These are phyloP conservation scores for Larimichthys polyactis DNA, from an alignment of 2,113 vertebrate species.

Conservation along the genomic window DNA sequence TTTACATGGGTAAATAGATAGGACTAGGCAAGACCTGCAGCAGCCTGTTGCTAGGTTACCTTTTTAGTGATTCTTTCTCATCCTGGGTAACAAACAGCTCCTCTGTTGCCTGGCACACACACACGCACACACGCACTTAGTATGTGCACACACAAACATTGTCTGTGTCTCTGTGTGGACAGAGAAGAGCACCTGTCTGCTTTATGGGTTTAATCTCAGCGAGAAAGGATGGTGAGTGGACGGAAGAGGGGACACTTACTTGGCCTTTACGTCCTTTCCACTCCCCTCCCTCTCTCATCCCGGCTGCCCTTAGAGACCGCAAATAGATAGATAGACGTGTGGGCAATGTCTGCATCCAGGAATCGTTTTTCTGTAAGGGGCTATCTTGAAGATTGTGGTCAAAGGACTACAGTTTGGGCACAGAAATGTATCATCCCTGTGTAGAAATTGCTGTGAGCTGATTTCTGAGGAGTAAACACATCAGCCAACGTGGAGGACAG, in stretches of 20 bases:
- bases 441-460: conserved; percentile 1
- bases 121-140: conserved; percentile 26
- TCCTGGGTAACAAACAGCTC: conserved; percentile 80
- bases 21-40: conserved; percentile 70
- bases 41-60: conserved; percentile 88
- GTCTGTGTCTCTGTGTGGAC: conserved; percentile 56
- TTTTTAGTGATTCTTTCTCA: conserved; percentile 79
- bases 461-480: conserved; percentile 5
- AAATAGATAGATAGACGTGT: conserved; percentile 44
- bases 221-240: conserved; percentile 27
- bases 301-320: conserved; percentile 27
- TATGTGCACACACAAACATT: conserved; percentile 26
- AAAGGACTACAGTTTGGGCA: conserved; percentile 19
- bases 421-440: conserved; percentile 24
- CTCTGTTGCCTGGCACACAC: conserved; percentile 65
- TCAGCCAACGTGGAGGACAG: background rate
- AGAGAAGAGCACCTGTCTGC: conserved; percentile 56
- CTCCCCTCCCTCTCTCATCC: background rate
- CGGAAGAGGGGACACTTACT: conserved; percentile 40
- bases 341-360: conserved; percentile 26
- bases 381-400: conserved; percentile 35
- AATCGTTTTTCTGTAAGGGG: conserved; percentile 16
- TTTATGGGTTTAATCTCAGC: conserved; percentile 83
- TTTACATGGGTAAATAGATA: conserved; percentile 79
- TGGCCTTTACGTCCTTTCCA: conserved; percentile 52